Conservation (phyloP, 2,113 vertebrate genomes). For the Malurus alboscapulatus region DNA sequence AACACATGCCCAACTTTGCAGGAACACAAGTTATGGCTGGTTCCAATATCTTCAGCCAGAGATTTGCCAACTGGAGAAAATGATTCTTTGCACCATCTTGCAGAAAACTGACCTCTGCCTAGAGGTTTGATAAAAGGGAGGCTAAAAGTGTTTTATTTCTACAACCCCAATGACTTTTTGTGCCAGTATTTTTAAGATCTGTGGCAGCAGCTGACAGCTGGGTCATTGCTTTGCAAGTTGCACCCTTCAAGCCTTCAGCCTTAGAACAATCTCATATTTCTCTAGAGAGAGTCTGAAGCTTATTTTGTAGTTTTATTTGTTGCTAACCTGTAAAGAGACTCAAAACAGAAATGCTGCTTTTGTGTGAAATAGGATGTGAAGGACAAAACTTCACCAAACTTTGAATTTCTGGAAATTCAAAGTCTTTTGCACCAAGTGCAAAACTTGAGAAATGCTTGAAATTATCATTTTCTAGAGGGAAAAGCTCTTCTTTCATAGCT, state of each 20-base stretch:
- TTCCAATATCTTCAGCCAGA: neutral
- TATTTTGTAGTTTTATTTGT: neutral
- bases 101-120: neutral
- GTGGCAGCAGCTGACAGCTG: neutral
- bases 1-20: neutral
- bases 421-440: neutral
- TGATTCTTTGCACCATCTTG: neutral
- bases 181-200: rapidly evolving
- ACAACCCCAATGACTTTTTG: neutral
- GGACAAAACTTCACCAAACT: neutral
- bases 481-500: neutral
- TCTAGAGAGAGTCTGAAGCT: neutral
- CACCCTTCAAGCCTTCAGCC: neutral
- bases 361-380: neutral
- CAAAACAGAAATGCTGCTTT: neutral
- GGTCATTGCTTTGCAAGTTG: neutral
- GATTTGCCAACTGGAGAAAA: neutral
- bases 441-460: neutral
- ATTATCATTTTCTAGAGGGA: neutral
- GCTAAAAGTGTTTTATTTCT: neutral
- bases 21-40: neutral
- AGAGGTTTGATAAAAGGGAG: neutral
- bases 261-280: rapidly evolving
- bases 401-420: neutral
- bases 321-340: neutral